Evolutionary conservation across 1,140 invertebrate species (phyloP).

Genomic region (Penaeus chinensis): DNA sequence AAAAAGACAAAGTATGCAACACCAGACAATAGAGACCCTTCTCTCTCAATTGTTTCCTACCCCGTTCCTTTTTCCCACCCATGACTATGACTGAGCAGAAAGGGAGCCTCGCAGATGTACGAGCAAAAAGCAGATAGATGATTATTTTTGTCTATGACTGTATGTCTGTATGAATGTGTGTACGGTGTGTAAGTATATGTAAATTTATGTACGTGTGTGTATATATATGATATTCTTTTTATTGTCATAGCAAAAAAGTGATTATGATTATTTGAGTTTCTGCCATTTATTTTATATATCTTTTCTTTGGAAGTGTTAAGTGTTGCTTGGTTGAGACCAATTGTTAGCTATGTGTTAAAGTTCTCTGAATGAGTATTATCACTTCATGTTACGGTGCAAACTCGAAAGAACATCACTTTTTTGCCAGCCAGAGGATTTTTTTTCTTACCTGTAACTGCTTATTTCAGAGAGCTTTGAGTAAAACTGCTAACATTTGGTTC

Average conservation of each 20-base stretch:
- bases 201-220: no score
- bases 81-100: no score
- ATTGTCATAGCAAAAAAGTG: conserved; percentile 69
- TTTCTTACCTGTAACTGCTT: conserved; percentile 7
- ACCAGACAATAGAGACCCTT: no score
- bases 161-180: background rate
- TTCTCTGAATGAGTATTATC: conserved; percentile 49
- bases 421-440: conserved; percentile 12
- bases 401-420: conserved; percentile 45
- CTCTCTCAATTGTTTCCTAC: no score
- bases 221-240: background rate
- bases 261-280: background rate
- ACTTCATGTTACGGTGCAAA: background rate
- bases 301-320: background rate
- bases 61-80: no score
- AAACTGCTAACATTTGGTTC: conserved; percentile 51
- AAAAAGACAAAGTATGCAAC: no score
- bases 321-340: conserved; percentile 15
- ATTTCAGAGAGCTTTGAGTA: conserved; percentile 59
- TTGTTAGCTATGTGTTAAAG: conserved; percentile 53
- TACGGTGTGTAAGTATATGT: no score
- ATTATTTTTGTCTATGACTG: no score
- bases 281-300: background rate
- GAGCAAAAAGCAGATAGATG: no score
- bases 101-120: no score